phyloP scores from a whole-genome alignment of 2,113 vertebrate species.

The Amphiprion percula region DNA sequence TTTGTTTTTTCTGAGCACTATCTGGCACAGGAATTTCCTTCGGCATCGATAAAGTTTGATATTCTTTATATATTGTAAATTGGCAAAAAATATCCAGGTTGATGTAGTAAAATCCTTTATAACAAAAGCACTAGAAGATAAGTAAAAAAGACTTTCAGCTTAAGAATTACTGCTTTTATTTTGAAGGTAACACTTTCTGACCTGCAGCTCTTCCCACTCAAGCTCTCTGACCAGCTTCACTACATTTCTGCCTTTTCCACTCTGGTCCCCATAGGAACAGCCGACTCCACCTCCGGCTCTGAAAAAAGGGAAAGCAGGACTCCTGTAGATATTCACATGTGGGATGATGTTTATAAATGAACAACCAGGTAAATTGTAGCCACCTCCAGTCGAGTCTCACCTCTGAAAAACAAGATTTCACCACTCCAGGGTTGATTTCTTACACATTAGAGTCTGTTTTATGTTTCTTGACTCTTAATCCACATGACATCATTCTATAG shows the following conservation, averaged over 20 bases:
- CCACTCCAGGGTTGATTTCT: background rate
- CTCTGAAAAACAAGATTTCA: no score
- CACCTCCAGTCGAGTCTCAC: no score
- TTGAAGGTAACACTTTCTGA: slow-evolving; percentile 1
- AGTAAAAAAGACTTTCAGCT: no score
- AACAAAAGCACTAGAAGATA: no score
- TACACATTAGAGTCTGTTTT: background rate
- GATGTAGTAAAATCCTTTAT: no score
- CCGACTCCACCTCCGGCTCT: slow-evolving; percentile 63
- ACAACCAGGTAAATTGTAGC: background rate
- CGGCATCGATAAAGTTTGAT: no score
- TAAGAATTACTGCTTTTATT: slow-evolving; percentile 21
- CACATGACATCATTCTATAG: slow-evolving; percentile 1
- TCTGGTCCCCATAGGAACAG: slow-evolving; percentile 72
- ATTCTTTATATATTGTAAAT: no score
- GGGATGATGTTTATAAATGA: background rate
- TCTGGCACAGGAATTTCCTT: no score
- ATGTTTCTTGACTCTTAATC: background rate
- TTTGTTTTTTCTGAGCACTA: no score
- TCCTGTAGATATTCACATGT: slow-evolving; percentile 16
- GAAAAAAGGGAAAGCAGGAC: background rate
- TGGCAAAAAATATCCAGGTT: no score
- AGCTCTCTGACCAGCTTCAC: background rate
- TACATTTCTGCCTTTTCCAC: slow-evolving; percentile 17
- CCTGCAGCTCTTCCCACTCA: fast-evolving